A percentile compares a stretch with the other conserved stretches of the same genome.
Evolutionary conservation across 2,797 vertebrate species (phyloP).

Genomic region (Acropternis orthonyx): DNA sequence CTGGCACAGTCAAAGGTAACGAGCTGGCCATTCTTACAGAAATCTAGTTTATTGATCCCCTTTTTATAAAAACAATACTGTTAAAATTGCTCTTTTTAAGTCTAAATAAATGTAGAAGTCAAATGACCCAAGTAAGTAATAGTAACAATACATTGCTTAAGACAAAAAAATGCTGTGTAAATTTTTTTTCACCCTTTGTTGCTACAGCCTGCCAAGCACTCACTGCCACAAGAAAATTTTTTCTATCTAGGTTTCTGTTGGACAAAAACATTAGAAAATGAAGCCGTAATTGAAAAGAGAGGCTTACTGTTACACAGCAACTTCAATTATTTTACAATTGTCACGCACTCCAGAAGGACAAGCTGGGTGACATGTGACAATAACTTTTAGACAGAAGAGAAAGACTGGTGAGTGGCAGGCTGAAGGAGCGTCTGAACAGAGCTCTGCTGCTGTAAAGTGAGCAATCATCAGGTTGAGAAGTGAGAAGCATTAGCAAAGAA

Average conservation of each 20-base stretch:
- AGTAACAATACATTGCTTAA: neutral
- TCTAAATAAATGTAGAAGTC: neutral
- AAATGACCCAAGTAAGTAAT: neutral
- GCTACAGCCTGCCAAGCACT: neutral
- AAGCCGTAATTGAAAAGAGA: neutral
- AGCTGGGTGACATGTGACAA: neutral
- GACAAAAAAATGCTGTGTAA: neutral
- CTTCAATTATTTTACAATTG: neutral
- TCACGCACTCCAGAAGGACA: neutral
- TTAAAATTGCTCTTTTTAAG: neutral
- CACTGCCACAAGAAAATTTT: neutral
- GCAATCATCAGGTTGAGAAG: neutral
- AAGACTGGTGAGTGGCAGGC: neutral
- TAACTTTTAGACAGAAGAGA: neutral
- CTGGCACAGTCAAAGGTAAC: neutral
- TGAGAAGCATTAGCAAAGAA: neutral
- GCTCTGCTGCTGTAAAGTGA: neutral
- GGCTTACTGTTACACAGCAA: neutral
- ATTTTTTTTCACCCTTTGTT: neutral
- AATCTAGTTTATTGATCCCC: neutral
- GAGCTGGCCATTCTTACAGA: neutral
- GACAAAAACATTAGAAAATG: neutral
- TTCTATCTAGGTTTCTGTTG: neutral
- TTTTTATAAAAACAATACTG: neutral
- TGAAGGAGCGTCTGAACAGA: neutral